Conservation (phyloP, 2,113 vertebrate species). For the Cynocephalus volans region DNA sequence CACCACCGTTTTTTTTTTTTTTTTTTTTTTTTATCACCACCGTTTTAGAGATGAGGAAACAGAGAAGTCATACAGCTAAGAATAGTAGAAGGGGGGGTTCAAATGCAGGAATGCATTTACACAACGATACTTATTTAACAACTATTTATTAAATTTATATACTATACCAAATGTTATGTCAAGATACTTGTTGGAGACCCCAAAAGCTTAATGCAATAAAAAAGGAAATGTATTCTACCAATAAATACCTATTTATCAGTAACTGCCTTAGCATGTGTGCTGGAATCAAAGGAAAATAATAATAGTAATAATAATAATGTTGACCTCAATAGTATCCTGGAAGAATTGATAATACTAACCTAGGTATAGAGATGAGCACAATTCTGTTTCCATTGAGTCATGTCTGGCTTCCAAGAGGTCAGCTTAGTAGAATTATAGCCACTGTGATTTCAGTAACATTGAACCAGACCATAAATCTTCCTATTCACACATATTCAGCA, state of each 20-base stretch:
- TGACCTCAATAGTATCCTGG: not conserved
- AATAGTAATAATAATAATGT: not conserved
- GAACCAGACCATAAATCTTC: not conserved
- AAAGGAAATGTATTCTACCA: too few relatives aligned
- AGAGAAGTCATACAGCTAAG: not conserved
- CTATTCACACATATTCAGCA: not conserved
- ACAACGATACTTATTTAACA: conserved; percentile 20
- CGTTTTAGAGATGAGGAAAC: not conserved
- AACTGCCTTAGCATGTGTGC: not conserved
- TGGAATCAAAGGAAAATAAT: not conserved
- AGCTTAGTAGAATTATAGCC: not conserved
- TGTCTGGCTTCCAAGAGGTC: not conserved
- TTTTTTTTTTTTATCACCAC: not conserved
- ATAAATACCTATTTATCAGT: not conserved
- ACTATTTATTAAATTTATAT: not conserved
- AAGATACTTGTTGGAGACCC: not conserved
- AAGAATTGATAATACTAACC: not conserved
- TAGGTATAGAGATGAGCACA: not conserved
- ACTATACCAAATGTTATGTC: not conserved
- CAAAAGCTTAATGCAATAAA: not conserved
- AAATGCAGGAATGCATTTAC: not conserved
- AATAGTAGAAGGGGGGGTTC: not conserved
- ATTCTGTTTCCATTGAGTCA: not conserved
- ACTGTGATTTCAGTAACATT: not conserved
- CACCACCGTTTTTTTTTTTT: not conserved